Percentiles rank a stretch among this genome's conserved stretches.
Evolutionary conservation across 1,140 invertebrate species (phyloP).

Genomic region (Tribolium madens): DNA sequence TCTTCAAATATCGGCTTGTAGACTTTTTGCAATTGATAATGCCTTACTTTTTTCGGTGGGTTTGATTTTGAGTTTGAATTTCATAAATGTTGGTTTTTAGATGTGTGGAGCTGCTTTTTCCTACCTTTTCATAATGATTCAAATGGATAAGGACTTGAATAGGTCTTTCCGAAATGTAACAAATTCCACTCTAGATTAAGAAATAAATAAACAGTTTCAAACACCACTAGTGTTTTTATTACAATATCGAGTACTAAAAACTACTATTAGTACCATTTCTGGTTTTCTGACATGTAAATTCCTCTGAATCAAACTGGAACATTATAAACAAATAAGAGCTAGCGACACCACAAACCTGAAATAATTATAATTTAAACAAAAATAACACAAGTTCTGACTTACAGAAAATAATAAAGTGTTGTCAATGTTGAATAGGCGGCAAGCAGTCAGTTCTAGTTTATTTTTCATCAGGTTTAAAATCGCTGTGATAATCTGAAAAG

Average conservation of each 20-base stretch:
- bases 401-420: constrained; percentile 3
- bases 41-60: constrained; percentile 42
- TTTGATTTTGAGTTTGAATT: not conserved
- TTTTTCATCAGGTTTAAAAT: constrained; percentile 32
- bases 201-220: constrained; percentile 47
- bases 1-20: constrained; percentile 39
- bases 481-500: constrained; percentile 29
- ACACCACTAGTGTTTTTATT: constrained; percentile 9
- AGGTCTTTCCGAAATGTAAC: not conserved
- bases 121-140: constrained; percentile 48
- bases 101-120: constrained; percentile 40
- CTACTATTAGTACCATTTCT: not conserved
- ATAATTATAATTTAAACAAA: not conserved
- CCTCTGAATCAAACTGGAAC: constrained; percentile 25
- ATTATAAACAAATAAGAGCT: not conserved
- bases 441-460: constrained; percentile 42
- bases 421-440: not conserved
- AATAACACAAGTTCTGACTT: not conserved
- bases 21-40: constrained; percentile 41
- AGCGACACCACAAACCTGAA: not conserved
- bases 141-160: constrained; percentile 32
- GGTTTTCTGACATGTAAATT: not conserved
- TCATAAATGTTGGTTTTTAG: constrained; percentile 13
- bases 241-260: not conserved
- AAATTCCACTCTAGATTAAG: constrained; percentile 1